These are phyloP conservation scores for Tyrophagus putrescentiae DNA, from an alignment of 1,140 invertebrate genomes.

Conservation along the genomic window DNA sequence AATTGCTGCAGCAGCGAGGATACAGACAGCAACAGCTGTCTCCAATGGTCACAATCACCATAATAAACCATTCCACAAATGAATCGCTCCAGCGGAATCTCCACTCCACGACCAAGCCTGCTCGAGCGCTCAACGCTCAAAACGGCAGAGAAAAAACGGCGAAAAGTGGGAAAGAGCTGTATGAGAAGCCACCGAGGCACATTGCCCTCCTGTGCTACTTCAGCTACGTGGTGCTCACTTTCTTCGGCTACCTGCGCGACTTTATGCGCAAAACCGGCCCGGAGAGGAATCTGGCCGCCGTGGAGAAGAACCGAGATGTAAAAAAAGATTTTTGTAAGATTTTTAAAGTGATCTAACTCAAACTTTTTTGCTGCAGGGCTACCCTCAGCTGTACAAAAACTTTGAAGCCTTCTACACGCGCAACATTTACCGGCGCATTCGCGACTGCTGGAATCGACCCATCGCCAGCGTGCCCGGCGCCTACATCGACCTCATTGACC, in stretches of 20 bases:
- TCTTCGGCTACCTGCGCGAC: conserved; percentile 38
- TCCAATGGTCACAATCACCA: not conserved
- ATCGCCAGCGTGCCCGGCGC: conserved; percentile 79
- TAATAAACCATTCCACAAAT: not conserved
- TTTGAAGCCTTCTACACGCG: conserved; percentile 88
- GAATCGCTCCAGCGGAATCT: no score
- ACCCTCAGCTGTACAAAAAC: conserved; percentile 71
- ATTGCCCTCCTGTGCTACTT: conserved; percentile 26
- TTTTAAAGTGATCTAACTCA: not conserved
- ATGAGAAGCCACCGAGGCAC: conserved; percentile 27
- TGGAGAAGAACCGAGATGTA: conserved; percentile 30
- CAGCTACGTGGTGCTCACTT: conserved; percentile 30
- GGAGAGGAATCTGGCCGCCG: conserved; percentile 33
- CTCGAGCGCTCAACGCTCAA: not conserved
- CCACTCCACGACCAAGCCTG: not conserved
- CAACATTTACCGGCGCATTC: conserved; percentile 79
- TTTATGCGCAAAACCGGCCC: conserved; percentile 34
- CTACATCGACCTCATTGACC: conserved; percentile 62
- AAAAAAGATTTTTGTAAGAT: no score
- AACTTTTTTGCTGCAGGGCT: conserved; percentile 45
- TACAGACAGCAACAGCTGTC: not conserved
- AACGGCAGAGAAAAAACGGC: not conserved
- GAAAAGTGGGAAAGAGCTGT: conserved; percentile 22
- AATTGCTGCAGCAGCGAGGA: not conserved
- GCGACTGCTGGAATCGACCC: conserved; percentile 85